A percentile compares a stretch with the other conserved stretches of the same genome.
Evolutionary conservation across 2,113 vertebrate species (phyloP).

Genomic region (Eurypyga helias): DNA sequence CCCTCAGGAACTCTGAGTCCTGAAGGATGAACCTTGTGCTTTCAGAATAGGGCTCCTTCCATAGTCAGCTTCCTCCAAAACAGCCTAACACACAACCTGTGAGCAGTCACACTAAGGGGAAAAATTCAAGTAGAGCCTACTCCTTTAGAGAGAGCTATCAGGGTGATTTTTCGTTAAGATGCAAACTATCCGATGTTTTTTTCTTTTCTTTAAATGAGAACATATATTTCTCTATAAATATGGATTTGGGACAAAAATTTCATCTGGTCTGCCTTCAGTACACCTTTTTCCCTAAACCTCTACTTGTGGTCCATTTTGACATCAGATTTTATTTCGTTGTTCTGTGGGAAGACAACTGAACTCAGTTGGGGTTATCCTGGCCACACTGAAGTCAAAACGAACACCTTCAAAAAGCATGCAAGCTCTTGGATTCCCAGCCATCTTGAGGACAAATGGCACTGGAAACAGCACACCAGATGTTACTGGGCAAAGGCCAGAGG

Average conservation of each 20-base stretch:
- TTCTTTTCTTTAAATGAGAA: background rate
- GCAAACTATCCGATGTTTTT: background rate
- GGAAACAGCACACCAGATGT: background rate
- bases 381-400: background rate
- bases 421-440: background rate
- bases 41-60: background rate
- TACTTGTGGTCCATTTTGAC: background rate
- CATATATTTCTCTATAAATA: background rate
- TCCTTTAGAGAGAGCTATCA: background rate
- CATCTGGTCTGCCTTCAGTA: background rate
- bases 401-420: background rate
- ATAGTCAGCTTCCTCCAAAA: background rate
- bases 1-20: slow-evolving; percentile 23
- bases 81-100: background rate
- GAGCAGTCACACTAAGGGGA: background rate
- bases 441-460: background rate
- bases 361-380: background rate
- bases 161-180: background rate
- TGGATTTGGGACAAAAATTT: background rate
- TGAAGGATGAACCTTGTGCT: background rate
- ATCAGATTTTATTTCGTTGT: background rate
- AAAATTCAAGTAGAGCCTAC: background rate
- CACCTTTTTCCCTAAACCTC: background rate
- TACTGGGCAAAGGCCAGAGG: background rate
- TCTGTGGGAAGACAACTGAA: background rate